phyloP scores from a whole-genome alignment of 2,888 invertebrate genomes.

The Baronia brevicornis region DNA sequence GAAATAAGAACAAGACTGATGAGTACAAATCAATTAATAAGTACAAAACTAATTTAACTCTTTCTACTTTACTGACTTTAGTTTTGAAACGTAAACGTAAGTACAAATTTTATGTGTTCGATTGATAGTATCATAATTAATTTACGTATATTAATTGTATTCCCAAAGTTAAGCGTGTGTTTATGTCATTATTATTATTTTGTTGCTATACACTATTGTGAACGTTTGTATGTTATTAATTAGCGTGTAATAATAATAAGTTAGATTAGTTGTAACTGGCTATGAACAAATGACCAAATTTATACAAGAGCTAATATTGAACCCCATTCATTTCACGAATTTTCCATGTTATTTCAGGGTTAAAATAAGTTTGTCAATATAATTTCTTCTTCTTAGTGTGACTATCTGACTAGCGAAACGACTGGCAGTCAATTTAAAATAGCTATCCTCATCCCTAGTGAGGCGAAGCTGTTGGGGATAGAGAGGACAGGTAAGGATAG shows the following conservation, averaged over 20 bases:
- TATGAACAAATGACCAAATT: constrained; percentile 35
- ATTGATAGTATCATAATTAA: constrained; percentile 62
- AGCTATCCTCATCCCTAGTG: too few relatives aligned
- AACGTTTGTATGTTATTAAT: constrained; percentile 53
- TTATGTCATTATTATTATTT: constrained; percentile 59
- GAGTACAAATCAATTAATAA: constrained; percentile 62
- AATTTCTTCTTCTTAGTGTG: too few relatives aligned
- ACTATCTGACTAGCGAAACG: too few relatives aligned
- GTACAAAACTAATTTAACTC: constrained; percentile 55
- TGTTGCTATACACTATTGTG: constrained; percentile 67
- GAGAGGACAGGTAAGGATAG: too few relatives aligned
- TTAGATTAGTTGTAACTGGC: constrained; percentile 41
- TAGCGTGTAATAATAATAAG: constrained; percentile 38
- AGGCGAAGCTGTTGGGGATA: too few relatives aligned
- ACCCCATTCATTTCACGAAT: neutral
- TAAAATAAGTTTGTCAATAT: too few relatives aligned
- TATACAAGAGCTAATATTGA: constrained; percentile 8
- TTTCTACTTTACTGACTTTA: constrained; percentile 44
- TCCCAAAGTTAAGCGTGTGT: constrained; percentile 73
- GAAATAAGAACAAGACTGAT: constrained; percentile 63
- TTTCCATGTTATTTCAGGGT: too few relatives aligned
- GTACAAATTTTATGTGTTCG: constrained; percentile 74
- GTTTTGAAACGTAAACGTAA: constrained; percentile 59
- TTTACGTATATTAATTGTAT: constrained; percentile 62
- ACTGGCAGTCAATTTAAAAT: too few relatives aligned